Conservation (phyloP, 2,113 vertebrate genomes). For the Notechis scutatus region DNA sequence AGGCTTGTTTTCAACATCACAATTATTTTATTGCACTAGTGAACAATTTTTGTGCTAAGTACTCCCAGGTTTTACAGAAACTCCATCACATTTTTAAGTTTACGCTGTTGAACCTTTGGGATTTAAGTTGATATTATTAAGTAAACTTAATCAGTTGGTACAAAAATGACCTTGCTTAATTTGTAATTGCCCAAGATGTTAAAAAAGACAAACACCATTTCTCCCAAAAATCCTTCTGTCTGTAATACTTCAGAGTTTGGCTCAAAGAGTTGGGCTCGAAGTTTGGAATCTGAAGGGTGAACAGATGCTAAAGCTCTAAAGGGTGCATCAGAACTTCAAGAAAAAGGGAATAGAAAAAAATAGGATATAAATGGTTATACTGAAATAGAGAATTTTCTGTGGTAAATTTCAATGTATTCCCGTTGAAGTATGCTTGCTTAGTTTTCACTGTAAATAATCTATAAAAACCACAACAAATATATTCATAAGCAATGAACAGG, state of each 20-base stretch:
- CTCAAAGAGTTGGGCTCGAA: neutral
- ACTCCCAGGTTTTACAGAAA: conserved; percentile 43
- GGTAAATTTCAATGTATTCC: neutral
- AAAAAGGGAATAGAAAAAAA: neutral
- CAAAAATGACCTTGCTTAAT: neutral
- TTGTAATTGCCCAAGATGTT: neutral
- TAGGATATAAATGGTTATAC: neutral
- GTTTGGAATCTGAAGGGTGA: neutral
- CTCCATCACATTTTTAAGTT: neutral
- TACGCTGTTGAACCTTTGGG: neutral
- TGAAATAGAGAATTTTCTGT: neutral
- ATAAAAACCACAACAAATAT: neutral
- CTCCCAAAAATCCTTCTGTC: neutral
- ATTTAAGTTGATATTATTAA: neutral
- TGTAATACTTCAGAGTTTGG: neutral
- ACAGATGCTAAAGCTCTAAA: neutral
- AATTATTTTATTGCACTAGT: conserved; percentile 56
- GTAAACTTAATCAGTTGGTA: neutral
- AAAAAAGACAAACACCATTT: neutral
- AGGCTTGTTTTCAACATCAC: conserved; percentile 46
- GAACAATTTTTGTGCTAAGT: conserved; percentile 53
- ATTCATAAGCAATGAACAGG: neutral
- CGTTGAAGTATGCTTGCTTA: neutral
- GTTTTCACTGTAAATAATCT: neutral
- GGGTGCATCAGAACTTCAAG: neutral